Evolutionary conservation across 2,113 vertebrate genomes (phyloP).

Genomic region (Sinocyclocheilus grahami): DNA sequence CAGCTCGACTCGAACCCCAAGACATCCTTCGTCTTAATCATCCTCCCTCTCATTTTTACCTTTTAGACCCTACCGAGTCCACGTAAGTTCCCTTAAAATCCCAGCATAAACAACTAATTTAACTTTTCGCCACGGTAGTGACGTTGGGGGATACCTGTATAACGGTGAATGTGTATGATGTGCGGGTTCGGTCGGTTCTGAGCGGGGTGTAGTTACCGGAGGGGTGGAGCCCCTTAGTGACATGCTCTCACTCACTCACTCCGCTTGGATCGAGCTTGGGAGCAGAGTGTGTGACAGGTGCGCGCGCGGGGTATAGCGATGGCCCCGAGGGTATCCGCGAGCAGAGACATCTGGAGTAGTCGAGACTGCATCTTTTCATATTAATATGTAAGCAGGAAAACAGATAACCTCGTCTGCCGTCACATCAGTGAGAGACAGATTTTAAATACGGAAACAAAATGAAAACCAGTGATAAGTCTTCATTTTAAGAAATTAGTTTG

Average conservation of each 20-base stretch:
- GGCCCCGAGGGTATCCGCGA: slow-evolving; percentile 42
- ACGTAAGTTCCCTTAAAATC: slow-evolving; percentile 1
- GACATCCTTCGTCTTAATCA: neutral
- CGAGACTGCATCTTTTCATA: slow-evolving; percentile 27
- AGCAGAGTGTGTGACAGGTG: slow-evolving; percentile 42
- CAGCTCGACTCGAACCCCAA: neutral
- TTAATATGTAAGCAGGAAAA: slow-evolving; percentile 23
- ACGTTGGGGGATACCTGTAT: slow-evolving; percentile 29
- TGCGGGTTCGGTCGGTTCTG: slow-evolving; percentile 27
- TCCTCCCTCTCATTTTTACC: neutral
- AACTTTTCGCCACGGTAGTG: slow-evolving; percentile 26
- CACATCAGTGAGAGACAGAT: neutral
- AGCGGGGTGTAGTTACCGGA: slow-evolving; percentile 35
- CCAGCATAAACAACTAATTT: neutral
- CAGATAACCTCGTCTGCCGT: slow-evolving; percentile 8
- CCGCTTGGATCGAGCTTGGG: neutral
- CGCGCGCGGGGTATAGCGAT: neutral
- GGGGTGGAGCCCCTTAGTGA: slow-evolving; percentile 45
- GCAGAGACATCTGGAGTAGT: slow-evolving; percentile 32
- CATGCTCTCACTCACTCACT: slow-evolving; percentile 19
- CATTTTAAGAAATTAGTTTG: neutral
- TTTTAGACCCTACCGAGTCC: slow-evolving; percentile 6
- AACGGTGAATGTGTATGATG: neutral
- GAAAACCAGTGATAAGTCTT: neutral
- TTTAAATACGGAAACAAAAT: neutral